phyloP scores from a whole-genome alignment of 2,113 vertebrate genomes.

The Sialia sialis region DNA sequence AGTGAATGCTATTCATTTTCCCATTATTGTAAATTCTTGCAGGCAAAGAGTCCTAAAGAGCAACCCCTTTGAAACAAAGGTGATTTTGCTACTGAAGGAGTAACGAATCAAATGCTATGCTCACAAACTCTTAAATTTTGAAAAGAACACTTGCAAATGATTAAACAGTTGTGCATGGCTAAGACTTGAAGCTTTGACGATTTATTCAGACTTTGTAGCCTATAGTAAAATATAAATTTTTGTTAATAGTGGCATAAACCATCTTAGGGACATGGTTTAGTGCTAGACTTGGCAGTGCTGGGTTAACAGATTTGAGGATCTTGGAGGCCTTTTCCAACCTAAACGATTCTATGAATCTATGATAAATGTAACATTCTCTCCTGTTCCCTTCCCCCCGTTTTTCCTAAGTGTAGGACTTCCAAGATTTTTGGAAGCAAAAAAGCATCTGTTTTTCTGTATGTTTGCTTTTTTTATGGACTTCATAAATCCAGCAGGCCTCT shows the following conservation, averaged over 20 bases:
- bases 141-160: slow-evolving; percentile 67
- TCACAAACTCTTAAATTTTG: slow-evolving; percentile 65
- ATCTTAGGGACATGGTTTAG: neutral
- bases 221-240: slow-evolving; percentile 63
- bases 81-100: slow-evolving; percentile 21
- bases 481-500: slow-evolving; percentile 75
- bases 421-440: slow-evolving; percentile 66
- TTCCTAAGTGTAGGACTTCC: slow-evolving; percentile 38
- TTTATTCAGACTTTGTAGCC: slow-evolving; percentile 63
- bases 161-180: slow-evolving; percentile 63
- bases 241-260: slow-evolving; percentile 44
- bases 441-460: slow-evolving; percentile 71
- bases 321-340: neutral
- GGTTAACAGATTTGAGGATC: neutral
- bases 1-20: neutral
- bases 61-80: neutral
- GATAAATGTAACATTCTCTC: slow-evolving; percentile 51
- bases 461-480: slow-evolving; percentile 71
- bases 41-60: neutral
- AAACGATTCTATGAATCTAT: neutral
- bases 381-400: neutral
- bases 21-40: neutral
- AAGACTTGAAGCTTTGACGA: slow-evolving; percentile 51
- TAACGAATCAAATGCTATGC: slow-evolving; percentile 63
- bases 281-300: neutral